These are phyloP conservation scores for Agrochola lota DNA, from an alignment of 2,888 invertebrate species.

Conservation along the genomic window DNA sequence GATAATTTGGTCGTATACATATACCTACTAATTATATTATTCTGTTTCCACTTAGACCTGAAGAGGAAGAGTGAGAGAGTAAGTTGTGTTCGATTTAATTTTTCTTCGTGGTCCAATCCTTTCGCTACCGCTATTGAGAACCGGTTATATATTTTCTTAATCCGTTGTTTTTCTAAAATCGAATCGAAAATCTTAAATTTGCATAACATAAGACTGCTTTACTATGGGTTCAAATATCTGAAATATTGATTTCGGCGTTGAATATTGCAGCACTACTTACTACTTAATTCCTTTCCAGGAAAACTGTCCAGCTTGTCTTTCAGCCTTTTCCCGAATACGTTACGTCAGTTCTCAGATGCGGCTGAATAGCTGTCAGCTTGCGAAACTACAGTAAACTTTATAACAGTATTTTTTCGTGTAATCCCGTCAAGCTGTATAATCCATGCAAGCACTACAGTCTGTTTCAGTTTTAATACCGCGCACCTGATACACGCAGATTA, in stretches of 20 bases:
- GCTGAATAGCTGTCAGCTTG: slow-evolving; percentile 16
- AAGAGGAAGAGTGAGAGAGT: not conserved
- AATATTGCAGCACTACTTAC: not conserved
- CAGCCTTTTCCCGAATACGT: not conserved
- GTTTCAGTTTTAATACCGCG: slow-evolving; percentile 52
- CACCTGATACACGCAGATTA: slow-evolving; percentile 54
- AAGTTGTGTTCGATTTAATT: not conserved
- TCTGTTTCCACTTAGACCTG: not conserved
- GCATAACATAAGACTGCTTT: not conserved
- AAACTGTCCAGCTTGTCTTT: slow-evolving; percentile 6
- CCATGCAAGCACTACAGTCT: slow-evolving; percentile 35
- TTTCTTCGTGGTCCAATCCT: not conserved
- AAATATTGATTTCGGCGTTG: not conserved
- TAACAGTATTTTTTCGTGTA: slow-evolving; percentile 34
- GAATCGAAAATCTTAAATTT: not conserved
- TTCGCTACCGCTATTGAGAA: not conserved
- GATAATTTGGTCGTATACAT: slow-evolving; percentile 4
- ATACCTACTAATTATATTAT: slow-evolving; percentile 24
- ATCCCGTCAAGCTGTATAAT: slow-evolving; percentile 29
- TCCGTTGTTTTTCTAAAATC: not conserved
- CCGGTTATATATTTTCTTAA: not conserved
- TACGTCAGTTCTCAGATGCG: not conserved
- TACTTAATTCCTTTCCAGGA: not conserved
- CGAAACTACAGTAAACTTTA: slow-evolving; percentile 16
- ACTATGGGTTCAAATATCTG: not conserved